phyloP scores from a whole-genome alignment of 2,888 invertebrate genomes.

The Esperia sulphurella region DNA sequence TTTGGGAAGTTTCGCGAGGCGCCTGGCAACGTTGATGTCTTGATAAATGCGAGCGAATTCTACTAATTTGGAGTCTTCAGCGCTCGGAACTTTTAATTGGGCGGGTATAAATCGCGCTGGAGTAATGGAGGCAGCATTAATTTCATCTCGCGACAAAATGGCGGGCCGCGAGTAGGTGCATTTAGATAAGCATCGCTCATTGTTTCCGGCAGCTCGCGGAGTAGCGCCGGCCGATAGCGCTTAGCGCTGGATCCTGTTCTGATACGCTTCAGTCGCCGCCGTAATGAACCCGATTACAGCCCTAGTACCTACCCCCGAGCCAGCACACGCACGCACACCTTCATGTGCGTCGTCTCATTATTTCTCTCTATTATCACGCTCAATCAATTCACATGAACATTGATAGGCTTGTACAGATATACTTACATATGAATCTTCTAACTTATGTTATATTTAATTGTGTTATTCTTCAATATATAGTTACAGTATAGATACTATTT shows the following conservation, averaged over 20 bases:
- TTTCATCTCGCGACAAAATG: slow-evolving; percentile 69
- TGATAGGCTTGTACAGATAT: too few relatives aligned
- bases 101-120: slow-evolving; percentile 65
- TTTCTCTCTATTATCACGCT: too few relatives aligned
- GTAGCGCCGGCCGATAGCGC: background rate
- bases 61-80: slow-evolving; percentile 75
- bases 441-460: too few relatives aligned
- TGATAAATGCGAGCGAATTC: slow-evolving; percentile 76
- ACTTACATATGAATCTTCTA: too few relatives aligned
- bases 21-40: slow-evolving; percentile 75
- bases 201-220: slow-evolving; percentile 36
- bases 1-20: slow-evolving; percentile 77
- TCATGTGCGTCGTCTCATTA: background rate
- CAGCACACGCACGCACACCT: background rate
- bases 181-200: slow-evolving; percentile 72
- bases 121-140: slow-evolving; percentile 68
- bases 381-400: too few relatives aligned
- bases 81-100: slow-evolving; percentile 75
- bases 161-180: slow-evolving; percentile 45
- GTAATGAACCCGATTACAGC: background rate
- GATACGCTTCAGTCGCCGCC: background rate
- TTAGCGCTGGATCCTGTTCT: too few relatives aligned
- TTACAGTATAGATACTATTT: too few relatives aligned
- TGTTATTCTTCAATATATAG: too few relatives aligned
- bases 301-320: background rate